Base-by-base conservation (phyloP, 2,888 invertebrate species). In the Odiellus spinosus region DNA sequence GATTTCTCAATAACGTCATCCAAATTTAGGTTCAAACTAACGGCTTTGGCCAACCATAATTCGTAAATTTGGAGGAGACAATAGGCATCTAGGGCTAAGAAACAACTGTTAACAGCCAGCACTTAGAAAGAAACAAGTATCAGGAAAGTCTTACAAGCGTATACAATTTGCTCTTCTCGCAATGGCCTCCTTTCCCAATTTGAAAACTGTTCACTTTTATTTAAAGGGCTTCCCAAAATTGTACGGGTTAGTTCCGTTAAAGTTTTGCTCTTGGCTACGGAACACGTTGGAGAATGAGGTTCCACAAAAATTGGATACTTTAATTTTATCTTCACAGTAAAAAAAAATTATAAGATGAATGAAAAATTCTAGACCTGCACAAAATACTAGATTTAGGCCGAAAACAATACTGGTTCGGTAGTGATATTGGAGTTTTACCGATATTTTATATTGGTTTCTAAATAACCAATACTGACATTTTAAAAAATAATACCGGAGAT, bases 131-230 rank as follows among this genome's bases (percentile, higher is more conserved):
- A n/a, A n/a, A n/a, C n/a, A n/a, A n/a, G n/a, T n/a, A n/a, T n/a
- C n/a, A n/a, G n/a, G n/a, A n/a, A n/a, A n/a, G n/a, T 55, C n/a
- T n/a, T 54, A 73, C 74, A 74, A 50, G 87, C 87, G 71, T 88
- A 88, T 39, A 71, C 65, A 49, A 85, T 73, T 70, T 90, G 88
- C 50, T 78, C 77, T 38, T 73, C 70, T 42, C 86, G 68, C 44
- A 90, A 62, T 10, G 88, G 88, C 55, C 88, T 71, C 56, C 78
- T 74, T 60, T 85, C 82, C 88, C 88, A 90, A 65, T 88, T 85
- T 0, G 86, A 86, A 67, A 85, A 83, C 61, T 87, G 87, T 67
- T 88, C 84, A n/a, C 77, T 76, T 66, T 90, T 90, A 65, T 84
- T 77, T 38, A 90, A 66, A 40, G 78, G 76, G 46, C 74, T 69